phyloP scores from a whole-genome alignment of 2,113 vertebrate genomes.

The Pterocles burchelli region DNA sequence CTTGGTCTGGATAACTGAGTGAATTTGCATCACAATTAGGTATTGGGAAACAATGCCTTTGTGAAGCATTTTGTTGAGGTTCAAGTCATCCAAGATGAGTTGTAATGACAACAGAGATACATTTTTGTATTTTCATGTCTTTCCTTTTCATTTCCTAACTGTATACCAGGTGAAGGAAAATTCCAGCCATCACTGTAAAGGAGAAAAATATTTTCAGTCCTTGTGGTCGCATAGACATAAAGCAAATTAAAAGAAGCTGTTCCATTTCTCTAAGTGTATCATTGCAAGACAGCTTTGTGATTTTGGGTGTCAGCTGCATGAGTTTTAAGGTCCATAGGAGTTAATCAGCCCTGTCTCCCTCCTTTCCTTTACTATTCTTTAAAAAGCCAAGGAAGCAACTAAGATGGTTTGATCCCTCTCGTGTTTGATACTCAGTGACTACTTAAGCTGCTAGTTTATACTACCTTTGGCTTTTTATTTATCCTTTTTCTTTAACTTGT shows the following conservation, averaged over 20 bases:
- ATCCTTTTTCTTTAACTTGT: background rate
- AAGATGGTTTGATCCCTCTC: background rate
- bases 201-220: background rate
- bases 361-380: background rate
- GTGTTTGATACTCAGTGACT: background rate
- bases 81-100: background rate
- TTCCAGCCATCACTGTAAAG: background rate
- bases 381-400: background rate
- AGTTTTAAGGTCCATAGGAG: background rate
- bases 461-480: background rate
- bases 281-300: background rate
- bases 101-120: background rate
- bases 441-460: background rate
- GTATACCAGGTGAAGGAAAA: background rate
- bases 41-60: conserved; percentile 2
- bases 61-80: background rate
- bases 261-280: background rate
- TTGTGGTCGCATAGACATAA: background rate
- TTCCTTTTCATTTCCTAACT: background rate
- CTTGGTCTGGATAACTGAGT: background rate
- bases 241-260: background rate
- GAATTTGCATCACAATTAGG: conserved; percentile 32
- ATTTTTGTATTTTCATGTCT: background rate
- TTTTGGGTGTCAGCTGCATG: background rate
- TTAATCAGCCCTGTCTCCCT: background rate